Conservation (phyloP, 2,113 vertebrate genomes). For the Stigmatopora argus region DNA sequence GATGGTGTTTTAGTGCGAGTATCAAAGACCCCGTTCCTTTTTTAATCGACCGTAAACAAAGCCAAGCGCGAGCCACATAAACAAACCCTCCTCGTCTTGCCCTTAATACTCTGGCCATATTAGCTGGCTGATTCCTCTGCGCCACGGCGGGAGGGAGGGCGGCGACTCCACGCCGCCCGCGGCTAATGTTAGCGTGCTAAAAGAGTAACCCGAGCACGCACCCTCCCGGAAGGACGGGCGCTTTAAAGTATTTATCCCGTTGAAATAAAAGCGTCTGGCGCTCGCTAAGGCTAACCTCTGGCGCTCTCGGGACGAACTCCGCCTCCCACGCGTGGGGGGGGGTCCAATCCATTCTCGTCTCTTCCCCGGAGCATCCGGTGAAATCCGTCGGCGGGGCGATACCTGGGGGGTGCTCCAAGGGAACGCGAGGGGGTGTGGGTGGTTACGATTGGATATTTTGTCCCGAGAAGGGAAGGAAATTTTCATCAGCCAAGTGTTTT, state of each 20-base stretch:
- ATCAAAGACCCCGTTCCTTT: too few relatives aligned
- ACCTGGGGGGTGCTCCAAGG: slow-evolving; percentile 13
- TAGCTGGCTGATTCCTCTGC: background rate
- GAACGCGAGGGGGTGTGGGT: slow-evolving; percentile 8
- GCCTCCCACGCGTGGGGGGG: background rate
- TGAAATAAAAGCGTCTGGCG: background rate
- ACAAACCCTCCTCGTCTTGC: too few relatives aligned
- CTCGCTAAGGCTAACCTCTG: slow-evolving; percentile 15
- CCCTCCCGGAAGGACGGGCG: background rate
- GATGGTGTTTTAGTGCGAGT: too few relatives aligned
- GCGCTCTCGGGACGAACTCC: slow-evolving; percentile 1
- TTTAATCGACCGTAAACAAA: too few relatives aligned
- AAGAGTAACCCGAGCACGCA: background rate
- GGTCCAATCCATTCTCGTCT: slow-evolving; percentile 14
- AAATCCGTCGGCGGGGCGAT: slow-evolving; percentile 24
- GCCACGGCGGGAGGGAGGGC: background rate
- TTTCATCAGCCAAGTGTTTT: slow-evolving; percentile 45
- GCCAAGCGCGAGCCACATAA: too few relatives aligned
- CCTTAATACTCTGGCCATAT: too few relatives aligned
- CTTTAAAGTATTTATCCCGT: slow-evolving; percentile 6
- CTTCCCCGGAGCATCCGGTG: background rate
- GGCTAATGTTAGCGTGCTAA: slow-evolving; percentile 4
- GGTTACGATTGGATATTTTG: too few relatives aligned
- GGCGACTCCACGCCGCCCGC: background rate
- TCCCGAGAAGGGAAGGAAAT: slow-evolving; percentile 21